Evolutionary conservation across 2,888 invertebrate genomes (phyloP), one percentile per base, ranked within the genome.

Genomic region (Pomacea canaliculata): DNA sequence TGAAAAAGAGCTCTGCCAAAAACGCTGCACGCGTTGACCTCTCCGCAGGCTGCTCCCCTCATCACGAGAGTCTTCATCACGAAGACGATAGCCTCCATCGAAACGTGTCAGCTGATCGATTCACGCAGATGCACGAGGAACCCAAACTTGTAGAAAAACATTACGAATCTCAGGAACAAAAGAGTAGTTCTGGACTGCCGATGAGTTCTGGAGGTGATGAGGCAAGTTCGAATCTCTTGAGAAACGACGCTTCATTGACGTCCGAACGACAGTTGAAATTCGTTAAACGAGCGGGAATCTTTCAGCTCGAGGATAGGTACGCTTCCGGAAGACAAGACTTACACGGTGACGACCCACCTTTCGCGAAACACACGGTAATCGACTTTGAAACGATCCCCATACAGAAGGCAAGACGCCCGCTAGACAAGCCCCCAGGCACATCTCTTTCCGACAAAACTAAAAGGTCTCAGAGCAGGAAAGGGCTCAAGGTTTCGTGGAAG

Each of bases 231-330:
- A 1, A 63, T 56, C 51, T 8, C 16, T 56, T 56, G 51, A 16
- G 8, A 56, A 56, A 16, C 51, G 51, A 8, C 37, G 37, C 37
- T 13, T 16, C 8, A 16, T 16, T 4, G 51, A 56, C 51, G 16
- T 56, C 51, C 10, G 51, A 56, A 13, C 51, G 49, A 2, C 51
- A 63, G 51, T 72, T 76, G 37, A 63, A 60, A n/a, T 73, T 76
- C 51, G 68, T 76, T 8, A 78, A 78, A 66, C 23, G 73, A 18
- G 66, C 70, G 7, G 78, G 78, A 18, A 67, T 78, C 46, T 78
- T 78, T 51, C 70, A 73, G 56, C 76, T 76, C 0, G 67, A 65
- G 18, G 76, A 78, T 63, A 78, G 73, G 73, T 76, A 78, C 68
- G 73, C 70, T 16, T 49, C 73, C 0, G 68, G 72, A 13, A 48